Percentiles rank a stretch among this genome's conserved stretches.
These are phyloP conservation scores for Fragum sueziense DNA, from an alignment of 2,888 invertebrate species.

Conservation along the genomic window DNA sequence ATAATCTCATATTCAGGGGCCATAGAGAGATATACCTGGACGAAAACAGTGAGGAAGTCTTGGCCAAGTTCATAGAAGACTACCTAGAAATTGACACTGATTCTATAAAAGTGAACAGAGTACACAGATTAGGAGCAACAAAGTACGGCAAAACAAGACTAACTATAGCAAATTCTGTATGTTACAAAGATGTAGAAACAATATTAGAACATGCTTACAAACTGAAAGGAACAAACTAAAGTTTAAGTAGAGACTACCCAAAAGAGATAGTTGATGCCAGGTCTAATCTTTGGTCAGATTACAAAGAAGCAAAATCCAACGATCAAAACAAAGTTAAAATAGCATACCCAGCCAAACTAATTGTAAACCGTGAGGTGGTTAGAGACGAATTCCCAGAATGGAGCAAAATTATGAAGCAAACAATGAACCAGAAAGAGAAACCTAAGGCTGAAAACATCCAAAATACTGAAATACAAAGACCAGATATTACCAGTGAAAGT, in stretches of 20 bases:
- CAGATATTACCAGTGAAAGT: background rate
- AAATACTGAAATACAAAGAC: background rate
- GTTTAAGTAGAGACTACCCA: slow-evolving; percentile 4
- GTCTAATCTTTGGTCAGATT: background rate
- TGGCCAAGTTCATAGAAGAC: background rate
- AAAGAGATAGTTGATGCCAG: background rate
- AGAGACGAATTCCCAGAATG: slow-evolving; percentile 11
- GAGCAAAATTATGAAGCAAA: background rate
- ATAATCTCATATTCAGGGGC: background rate
- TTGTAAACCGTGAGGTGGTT: background rate
- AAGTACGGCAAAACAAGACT: background rate
- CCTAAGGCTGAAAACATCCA: background rate
- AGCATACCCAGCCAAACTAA: slow-evolving; percentile 4
- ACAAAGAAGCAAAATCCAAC: background rate
- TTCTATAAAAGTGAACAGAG: background rate
- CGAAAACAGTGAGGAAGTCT: background rate
- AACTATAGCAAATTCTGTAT: background rate
- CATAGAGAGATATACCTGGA: background rate
- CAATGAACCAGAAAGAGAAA: background rate
- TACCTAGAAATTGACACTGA: background rate
- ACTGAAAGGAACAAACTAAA: background rate
- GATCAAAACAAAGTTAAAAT: background rate
- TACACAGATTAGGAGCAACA: background rate
- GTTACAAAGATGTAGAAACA: background rate
- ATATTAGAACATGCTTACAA: background rate